Percentiles rank a stretch among this genome's conserved stretches.
Evolutionary conservation across 2,888 invertebrate genomes (phyloP).

Genomic region (Apodemia hepburni): DNA sequence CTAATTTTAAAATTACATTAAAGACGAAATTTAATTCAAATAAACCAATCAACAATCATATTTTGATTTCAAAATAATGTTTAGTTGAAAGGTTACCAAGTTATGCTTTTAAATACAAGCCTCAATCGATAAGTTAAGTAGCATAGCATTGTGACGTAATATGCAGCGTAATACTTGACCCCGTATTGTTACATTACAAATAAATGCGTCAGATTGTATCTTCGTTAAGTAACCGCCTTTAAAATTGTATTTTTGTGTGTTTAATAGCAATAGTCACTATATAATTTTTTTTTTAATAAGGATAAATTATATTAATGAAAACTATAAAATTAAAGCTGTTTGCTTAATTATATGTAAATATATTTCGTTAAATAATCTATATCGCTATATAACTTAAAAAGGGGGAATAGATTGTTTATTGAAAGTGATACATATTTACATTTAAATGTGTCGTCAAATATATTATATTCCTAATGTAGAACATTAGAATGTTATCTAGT

Average conservation of each 20-base stretch:
- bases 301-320: too few relatives aligned
- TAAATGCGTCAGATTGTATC: too few relatives aligned
- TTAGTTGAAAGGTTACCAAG: background rate
- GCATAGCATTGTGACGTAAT: too few relatives aligned
- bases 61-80: background rate
- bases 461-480: conserved; percentile 16
- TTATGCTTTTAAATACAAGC: too few relatives aligned
- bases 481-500: conserved; percentile 34
- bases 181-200: too few relatives aligned
- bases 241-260: too few relatives aligned
- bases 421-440: background rate
- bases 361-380: background rate
- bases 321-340: background rate
- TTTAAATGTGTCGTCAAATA: background rate
- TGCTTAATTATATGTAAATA: background rate
- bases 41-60: background rate
- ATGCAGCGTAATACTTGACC: too few relatives aligned
- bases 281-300: too few relatives aligned
- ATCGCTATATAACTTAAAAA: background rate
- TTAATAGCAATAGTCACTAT: too few relatives aligned
- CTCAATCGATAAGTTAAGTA: too few relatives aligned
- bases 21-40: background rate
- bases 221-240: too few relatives aligned
- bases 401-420: background rate
- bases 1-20: too few relatives aligned